Conservation (phyloP, 2,888 invertebrate species). For the Leptodirus hochenwartii region DNA sequence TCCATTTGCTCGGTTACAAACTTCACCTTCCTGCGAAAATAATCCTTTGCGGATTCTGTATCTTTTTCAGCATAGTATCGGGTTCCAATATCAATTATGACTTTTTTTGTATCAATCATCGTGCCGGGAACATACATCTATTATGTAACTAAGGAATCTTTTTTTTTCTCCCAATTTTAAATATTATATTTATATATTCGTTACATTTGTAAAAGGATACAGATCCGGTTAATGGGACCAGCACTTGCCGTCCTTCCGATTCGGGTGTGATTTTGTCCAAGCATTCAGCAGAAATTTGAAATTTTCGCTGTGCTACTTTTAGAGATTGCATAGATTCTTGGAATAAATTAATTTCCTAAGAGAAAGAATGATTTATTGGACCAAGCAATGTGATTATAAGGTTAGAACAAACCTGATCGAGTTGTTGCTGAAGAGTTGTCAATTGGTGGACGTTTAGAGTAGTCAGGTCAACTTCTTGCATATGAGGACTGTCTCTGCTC, state of each 20-base stretch:
- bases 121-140: constrained; percentile 90
- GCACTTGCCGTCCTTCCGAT: constrained; percentile 62
- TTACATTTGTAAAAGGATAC: constrained; percentile 29
- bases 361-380: constrained; percentile 15
- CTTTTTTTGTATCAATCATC: constrained; percentile 66
- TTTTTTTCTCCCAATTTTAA: neutral
- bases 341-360: constrained; percentile 69
- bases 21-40: constrained; percentile 78
- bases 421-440: constrained; percentile 66
- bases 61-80: constrained; percentile 92
- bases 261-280: constrained; percentile 61
- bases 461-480: constrained; percentile 64
- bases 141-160: constrained; percentile 8
- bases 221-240: constrained; percentile 90
- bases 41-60: constrained; percentile 68
- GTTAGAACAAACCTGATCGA: constrained; percentile 50
- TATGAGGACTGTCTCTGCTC: constrained; percentile 39
- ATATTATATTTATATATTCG: neutral
- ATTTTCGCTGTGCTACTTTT: constrained; percentile 80
- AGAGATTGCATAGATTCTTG: constrained; percentile 79
- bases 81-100: constrained; percentile 90
- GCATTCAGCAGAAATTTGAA: constrained; percentile 71
- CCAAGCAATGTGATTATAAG: constrained; percentile 8
- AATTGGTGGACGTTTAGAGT: constrained; percentile 67
- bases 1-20: constrained; percentile 91